Percentiles rank a stretch among this genome's conserved stretches.
Conservation (phyloP, 2,888 invertebrate species). For the Diarsia brunnea region DNA sequence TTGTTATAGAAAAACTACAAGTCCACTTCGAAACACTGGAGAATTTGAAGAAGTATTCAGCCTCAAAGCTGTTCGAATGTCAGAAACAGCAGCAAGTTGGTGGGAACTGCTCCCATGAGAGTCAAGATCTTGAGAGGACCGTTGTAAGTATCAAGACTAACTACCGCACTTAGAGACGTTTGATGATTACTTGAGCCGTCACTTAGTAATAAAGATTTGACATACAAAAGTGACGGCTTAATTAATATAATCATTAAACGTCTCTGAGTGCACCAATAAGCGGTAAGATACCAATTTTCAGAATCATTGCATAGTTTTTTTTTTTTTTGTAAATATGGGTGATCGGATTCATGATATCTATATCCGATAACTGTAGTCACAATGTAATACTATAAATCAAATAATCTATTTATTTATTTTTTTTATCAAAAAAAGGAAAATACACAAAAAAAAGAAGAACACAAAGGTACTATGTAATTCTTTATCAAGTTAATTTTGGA, state of each 20-base stretch:
- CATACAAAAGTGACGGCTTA: no score
- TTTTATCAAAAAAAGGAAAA: no score
- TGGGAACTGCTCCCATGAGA: constrained; percentile 88
- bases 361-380: background rate
- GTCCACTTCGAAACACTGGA: constrained; percentile 88
- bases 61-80: constrained; percentile 87
- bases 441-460: no score
- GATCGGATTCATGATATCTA: background rate
- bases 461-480: no score
- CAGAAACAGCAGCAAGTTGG: constrained; percentile 89
- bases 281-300: no score
- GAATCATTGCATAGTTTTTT: background rate
- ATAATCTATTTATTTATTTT: no score
- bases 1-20: constrained; percentile 85
- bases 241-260: no score
- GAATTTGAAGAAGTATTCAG: constrained; percentile 88
- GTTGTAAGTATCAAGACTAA: constrained; percentile 78
- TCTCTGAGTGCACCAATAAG: no score
- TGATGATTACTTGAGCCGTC: no score
- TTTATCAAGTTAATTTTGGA: background rate
- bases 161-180: no score
- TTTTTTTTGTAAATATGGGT: no score
- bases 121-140: constrained; percentile 88
- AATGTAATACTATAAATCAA: background rate
- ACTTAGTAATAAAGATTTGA: no score